A percentile compares a stretch with the other conserved stretches of the same genome.
These are phyloP conservation scores for Eutolmus rufibarbis DNA, from an alignment of 2,888 invertebrate genomes.

Conservation along the genomic window DNA sequence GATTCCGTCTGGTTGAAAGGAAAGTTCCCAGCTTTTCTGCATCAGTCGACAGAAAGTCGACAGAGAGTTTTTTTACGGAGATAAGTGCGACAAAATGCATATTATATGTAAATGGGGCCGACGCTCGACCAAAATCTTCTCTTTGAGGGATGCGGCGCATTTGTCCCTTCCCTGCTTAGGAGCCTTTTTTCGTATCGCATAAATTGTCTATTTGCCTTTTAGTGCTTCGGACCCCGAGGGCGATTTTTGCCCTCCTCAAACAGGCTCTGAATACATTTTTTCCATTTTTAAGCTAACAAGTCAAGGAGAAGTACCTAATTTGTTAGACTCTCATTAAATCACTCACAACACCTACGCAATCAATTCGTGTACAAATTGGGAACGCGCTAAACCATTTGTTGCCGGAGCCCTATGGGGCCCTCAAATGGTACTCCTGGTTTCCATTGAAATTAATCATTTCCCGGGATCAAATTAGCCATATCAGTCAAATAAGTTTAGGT, in stretches of 20 bases:
- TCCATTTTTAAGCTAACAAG: background rate
- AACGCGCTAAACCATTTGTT: background rate
- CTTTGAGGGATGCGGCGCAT: background rate
- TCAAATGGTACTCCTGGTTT: background rate
- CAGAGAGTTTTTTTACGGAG: background rate
- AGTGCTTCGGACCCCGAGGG: background rate
- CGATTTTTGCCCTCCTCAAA: background rate
- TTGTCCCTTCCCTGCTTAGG: background rate
- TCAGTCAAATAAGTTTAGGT: background rate
- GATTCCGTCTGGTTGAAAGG: background rate
- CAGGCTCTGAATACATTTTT: background rate
- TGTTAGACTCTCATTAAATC: background rate
- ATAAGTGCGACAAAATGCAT: conserved; percentile 18
- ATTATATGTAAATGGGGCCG: conserved; percentile 8
- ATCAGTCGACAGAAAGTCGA: background rate
- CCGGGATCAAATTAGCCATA: background rate
- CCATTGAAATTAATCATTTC: background rate
- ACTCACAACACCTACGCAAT: background rate
- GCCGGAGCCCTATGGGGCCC: background rate
- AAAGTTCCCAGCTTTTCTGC: conserved; percentile 5
- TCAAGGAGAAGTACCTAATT: background rate
- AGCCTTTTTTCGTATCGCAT: background rate
- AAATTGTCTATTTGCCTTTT: background rate
- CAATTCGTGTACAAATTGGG: background rate
- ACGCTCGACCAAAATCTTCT: background rate